A percentile compares a stretch with the other conserved stretches of the same genome.
phyloP scores from a whole-genome alignment of 2,888 invertebrate species.

The Synanthedon andrenaeformis region DNA sequence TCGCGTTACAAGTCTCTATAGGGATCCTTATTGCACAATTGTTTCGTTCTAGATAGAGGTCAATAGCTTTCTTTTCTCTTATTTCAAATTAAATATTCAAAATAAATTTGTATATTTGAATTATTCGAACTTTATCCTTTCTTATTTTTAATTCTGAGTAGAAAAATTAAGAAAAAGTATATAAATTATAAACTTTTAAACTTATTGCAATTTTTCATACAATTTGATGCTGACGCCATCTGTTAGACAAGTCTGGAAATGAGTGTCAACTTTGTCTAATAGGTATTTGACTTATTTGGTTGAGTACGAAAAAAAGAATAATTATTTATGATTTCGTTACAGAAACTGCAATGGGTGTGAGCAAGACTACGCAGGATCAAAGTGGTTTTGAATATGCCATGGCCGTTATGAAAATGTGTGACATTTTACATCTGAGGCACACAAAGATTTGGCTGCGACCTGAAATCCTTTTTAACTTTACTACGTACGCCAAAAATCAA shows the following conservation, averaged over 20 bases:
- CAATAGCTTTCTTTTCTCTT: constrained; percentile 23
- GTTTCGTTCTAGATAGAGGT: constrained; percentile 33
- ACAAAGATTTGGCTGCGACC: constrained; percentile 84
- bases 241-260: too few species aligned
- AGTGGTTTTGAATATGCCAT: constrained; percentile 87
- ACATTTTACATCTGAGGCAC: constrained; percentile 85
- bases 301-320: too few species aligned
- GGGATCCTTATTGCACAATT: constrained; percentile 37
- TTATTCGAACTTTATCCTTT: too few species aligned
- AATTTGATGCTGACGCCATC: too few species aligned
- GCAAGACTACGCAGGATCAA: constrained; percentile 83
- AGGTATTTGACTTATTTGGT: too few species aligned
- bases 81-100: background rate
- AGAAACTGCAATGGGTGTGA: constrained; percentile 93
- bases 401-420: constrained; percentile 92
- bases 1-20: constrained; percentile 25
- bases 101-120: too few species aligned
- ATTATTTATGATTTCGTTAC: constrained; percentile 12
- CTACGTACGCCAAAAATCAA: constrained; percentile 80
- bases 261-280: too few species aligned
- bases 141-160: too few species aligned
- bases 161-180: too few species aligned
- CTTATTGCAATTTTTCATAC: too few species aligned
- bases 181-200: too few species aligned
- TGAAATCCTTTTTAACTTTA: constrained; percentile 81